Evolutionary conservation across 2,888 invertebrate genomes (phyloP).

Genomic region (Drosophila formosana): DNA sequence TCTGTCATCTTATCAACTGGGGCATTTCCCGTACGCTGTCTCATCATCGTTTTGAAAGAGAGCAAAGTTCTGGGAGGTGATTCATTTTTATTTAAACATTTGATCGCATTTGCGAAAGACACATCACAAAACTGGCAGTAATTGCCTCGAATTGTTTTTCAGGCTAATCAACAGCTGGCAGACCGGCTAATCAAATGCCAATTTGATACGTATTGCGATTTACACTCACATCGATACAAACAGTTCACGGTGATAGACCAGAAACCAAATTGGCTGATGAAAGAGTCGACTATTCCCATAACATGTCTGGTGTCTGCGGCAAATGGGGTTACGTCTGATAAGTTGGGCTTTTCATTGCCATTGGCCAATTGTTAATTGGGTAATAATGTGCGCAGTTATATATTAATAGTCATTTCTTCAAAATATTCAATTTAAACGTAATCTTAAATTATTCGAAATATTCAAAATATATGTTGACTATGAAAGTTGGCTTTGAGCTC

Average conservation of each 20-base stretch:
- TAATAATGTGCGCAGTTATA: slow-evolving; percentile 61
- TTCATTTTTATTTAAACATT: slow-evolving; percentile 26
- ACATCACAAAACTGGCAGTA: background rate
- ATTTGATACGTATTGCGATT: slow-evolving; percentile 41
- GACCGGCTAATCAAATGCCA: slow-evolving; percentile 40
- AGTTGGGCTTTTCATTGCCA: slow-evolving; percentile 49
- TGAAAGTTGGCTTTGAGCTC: background rate
- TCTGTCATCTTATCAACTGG: slow-evolving; percentile 18
- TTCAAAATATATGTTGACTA: background rate
- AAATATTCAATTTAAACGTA: too few species aligned
- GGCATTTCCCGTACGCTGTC: slow-evolving; percentile 30
- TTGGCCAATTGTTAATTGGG: background rate
- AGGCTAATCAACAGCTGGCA: slow-evolving; percentile 28
- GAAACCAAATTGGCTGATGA: slow-evolving; percentile 68
- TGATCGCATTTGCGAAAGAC: slow-evolving; percentile 11
- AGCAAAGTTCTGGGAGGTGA: slow-evolving; percentile 32
- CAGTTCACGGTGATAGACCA: slow-evolving; percentile 4
- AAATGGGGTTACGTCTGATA: slow-evolving; percentile 55
- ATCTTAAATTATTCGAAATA: background rate
- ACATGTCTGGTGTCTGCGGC: slow-evolving; percentile 35
- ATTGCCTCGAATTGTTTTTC: slow-evolving; percentile 17
- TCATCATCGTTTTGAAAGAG: slow-evolving; percentile 8
- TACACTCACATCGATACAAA: background rate
- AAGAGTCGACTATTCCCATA: slow-evolving; percentile 37
- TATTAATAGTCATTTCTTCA: too few species aligned